A percentile compares a stretch with the other conserved stretches of the same genome.
Conservation (phyloP, 2,888 invertebrate species). For the Nephrotoma guestfalica region DNA sequence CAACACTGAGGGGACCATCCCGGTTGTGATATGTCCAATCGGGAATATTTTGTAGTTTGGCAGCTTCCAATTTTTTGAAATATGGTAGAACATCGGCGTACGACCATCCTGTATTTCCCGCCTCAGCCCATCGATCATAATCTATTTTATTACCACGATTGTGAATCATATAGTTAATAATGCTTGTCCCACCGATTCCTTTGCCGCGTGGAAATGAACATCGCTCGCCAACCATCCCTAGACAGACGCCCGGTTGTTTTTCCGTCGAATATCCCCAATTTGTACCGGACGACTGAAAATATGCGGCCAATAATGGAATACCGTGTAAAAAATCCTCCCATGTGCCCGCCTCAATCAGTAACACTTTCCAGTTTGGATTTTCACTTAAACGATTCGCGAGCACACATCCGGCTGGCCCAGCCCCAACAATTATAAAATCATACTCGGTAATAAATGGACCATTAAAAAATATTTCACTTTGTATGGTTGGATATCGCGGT, state of each 20-base stretch:
- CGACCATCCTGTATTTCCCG: slow-evolving; percentile 62
- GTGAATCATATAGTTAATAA: slow-evolving; percentile 55
- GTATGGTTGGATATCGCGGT: neutral
- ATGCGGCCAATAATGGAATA: slow-evolving; percentile 25
- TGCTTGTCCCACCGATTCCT: slow-evolving; percentile 42
- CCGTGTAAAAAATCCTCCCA: slow-evolving; percentile 28
- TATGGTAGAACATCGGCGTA: slow-evolving; percentile 44
- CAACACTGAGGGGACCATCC: slow-evolving; percentile 45
- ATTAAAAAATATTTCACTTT: slow-evolving; percentile 1
- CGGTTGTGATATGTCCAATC: slow-evolving; percentile 40
- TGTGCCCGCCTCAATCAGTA: slow-evolving; percentile 37
- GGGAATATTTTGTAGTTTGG: slow-evolving; percentile 29
- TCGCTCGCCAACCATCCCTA: slow-evolving; percentile 28
- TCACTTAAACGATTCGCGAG: slow-evolving; percentile 32
- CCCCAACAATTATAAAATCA: slow-evolving; percentile 73
- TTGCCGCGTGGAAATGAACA: slow-evolving; percentile 40
- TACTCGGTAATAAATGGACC: slow-evolving; percentile 36
- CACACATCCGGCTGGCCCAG: slow-evolving; percentile 61
- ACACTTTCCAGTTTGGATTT: slow-evolving; percentile 32
- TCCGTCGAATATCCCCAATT: slow-evolving; percentile 59
- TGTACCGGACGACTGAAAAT: slow-evolving; percentile 33
- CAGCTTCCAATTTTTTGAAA: slow-evolving; percentile 42
- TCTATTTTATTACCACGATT: slow-evolving; percentile 57
- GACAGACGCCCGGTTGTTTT: slow-evolving; percentile 45
- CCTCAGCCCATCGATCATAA: slow-evolving; percentile 51